Conservation (phyloP, 1,140 invertebrate genomes). For the Neodiprion lecontei region DNA sequence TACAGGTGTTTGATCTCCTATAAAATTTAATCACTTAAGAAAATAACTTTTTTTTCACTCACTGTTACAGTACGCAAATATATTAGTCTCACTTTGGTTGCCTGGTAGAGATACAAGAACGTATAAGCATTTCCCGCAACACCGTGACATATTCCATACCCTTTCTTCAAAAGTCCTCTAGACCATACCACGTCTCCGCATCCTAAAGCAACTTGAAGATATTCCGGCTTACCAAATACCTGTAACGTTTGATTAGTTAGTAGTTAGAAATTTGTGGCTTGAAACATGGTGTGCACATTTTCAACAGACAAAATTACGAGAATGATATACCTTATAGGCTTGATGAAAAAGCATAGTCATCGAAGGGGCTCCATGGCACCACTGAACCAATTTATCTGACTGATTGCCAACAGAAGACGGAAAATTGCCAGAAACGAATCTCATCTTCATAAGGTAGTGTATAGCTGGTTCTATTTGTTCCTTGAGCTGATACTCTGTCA, state of each 20-base stretch:
- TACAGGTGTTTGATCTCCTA: slow-evolving; percentile 76
- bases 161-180: slow-evolving; percentile 86
- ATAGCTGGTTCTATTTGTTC: slow-evolving; percentile 68
- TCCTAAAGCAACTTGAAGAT: slow-evolving; percentile 74
- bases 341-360: slow-evolving; percentile 78
- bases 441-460: slow-evolving; percentile 67
- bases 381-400: slow-evolving; percentile 85
- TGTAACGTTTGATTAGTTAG: slow-evolving; percentile 45
- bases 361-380: slow-evolving; percentile 95
- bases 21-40: slow-evolving; percentile 29
- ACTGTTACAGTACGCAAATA: background rate
- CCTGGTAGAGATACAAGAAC: slow-evolving; percentile 82
- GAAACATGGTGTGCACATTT: slow-evolving; percentile 9
- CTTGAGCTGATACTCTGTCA: slow-evolving; percentile 65
- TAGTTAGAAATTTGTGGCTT: background rate
- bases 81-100: slow-evolving; percentile 70
- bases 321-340: slow-evolving; percentile 75
- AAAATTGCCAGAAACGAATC: slow-evolving; percentile 83
- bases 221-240: slow-evolving; percentile 77
- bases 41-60: slow-evolving; percentile 15
- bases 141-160: slow-evolving; percentile 93
- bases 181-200: slow-evolving; percentile 85
- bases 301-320: slow-evolving; percentile 10
- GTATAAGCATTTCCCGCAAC: slow-evolving; percentile 90
- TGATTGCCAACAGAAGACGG: slow-evolving; percentile 79